Conservation (phyloP, 2,888 invertebrate species). For the Odontothrips loti region DNA sequence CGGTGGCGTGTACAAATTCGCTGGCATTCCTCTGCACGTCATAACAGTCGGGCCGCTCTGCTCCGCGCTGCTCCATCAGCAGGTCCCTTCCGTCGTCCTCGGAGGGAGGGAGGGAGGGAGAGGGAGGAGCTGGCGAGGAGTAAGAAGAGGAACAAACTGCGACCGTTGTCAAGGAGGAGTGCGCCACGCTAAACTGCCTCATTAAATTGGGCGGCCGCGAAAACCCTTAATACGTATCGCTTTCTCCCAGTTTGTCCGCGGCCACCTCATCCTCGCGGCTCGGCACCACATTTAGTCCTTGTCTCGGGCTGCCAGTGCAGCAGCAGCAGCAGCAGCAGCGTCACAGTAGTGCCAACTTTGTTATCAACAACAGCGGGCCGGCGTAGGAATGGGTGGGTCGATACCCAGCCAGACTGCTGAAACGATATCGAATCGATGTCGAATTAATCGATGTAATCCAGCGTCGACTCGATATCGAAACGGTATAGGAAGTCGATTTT, state of each 20-base stretch:
- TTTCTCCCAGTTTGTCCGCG: background rate
- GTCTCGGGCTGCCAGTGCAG: background rate
- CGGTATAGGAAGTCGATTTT: too few relatives aligned
- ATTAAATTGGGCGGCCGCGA: slow-evolving; percentile 7
- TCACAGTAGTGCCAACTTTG: too few relatives aligned
- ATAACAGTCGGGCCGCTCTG: slow-evolving; percentile 1
- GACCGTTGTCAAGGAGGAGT: background rate
- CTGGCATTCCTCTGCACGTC: slow-evolving; percentile 2
- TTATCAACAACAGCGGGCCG: too few relatives aligned
- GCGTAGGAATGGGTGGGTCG: too few relatives aligned
- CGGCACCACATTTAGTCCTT: background rate
- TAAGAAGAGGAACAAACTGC: background rate
- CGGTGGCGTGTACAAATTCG: slow-evolving; percentile 12
- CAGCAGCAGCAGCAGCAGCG: too few relatives aligned
- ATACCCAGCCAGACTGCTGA: too few relatives aligned
- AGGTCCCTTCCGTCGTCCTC: background rate
- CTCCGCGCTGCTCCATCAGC: background rate
- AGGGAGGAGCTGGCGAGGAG: background rate
- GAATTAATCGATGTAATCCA: too few relatives aligned
- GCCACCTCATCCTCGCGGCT: background rate
- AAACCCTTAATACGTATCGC: slow-evolving; percentile 10
- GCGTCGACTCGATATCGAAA: too few relatives aligned
- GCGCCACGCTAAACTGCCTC: slow-evolving; percentile 3
- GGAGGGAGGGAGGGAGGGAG: too few relatives aligned
- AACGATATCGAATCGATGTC: too few relatives aligned